Percentiles rank a stretch among this genome's conserved stretches.
Evolutionary conservation across 2,797 vertebrate genomes (phyloP).

Genomic region (Molossus molossus): DNA sequence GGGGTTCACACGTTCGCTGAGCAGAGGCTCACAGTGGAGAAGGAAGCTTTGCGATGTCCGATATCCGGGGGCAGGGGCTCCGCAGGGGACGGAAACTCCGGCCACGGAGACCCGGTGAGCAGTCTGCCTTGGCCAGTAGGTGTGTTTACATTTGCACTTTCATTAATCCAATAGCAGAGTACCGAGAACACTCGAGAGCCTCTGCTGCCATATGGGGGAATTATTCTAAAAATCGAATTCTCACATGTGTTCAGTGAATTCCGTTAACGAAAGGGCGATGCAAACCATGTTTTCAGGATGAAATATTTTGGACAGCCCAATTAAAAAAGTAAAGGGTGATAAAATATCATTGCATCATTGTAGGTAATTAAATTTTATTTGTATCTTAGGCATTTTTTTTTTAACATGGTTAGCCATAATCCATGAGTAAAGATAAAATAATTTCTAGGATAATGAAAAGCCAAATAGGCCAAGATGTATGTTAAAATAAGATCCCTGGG

Average conservation of each 20-base stretch:
- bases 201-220: neutral
- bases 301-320: neutral
- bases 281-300: neutral
- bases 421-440: neutral
- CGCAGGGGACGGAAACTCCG: too few relatives aligned
- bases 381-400: neutral
- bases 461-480: neutral
- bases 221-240: neutral
- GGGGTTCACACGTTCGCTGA: too few relatives aligned
- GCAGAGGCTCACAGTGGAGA: too few relatives aligned
- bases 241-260: neutral
- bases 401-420: neutral
- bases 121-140: too few relatives aligned
- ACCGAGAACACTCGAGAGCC: neutral
- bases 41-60: too few relatives aligned
- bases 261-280: neutral
- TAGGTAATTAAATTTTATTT: conserved; percentile 15
- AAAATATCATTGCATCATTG: conserved; percentile 15
- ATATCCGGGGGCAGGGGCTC: neutral
- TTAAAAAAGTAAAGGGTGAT: conserved; percentile 12
- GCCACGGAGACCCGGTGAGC: neutral
- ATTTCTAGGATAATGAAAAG: conserved; percentile 3
- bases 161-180: neutral
- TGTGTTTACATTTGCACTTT: neutral
- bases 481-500: neutral